These are phyloP conservation scores for Paramormyrops kingsleyae DNA, from an alignment of 2,113 vertebrate species.

Conservation along the genomic window DNA sequence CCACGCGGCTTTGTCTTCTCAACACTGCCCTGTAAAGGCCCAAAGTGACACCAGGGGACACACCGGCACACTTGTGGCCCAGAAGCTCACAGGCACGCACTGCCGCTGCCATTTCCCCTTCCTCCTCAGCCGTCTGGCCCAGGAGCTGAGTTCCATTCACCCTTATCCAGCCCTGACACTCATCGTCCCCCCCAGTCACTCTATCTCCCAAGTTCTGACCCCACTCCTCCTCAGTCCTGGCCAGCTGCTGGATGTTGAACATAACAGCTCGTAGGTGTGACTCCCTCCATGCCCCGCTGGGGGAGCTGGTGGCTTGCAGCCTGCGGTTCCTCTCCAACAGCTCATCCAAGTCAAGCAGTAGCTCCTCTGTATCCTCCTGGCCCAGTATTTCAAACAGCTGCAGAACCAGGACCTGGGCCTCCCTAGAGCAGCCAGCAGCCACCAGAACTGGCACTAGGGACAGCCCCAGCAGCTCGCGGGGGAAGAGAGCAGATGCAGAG, in stretches of 20 bases:
- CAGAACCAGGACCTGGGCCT: conserved; percentile 49
- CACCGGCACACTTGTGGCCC: conserved; percentile 60
- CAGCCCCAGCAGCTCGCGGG: conserved; percentile 63
- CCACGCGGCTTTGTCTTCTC: conserved; percentile 34
- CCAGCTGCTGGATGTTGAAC: conserved; percentile 61
- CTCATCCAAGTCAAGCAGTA: conserved; percentile 54
- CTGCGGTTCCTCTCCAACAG: conserved; percentile 42
- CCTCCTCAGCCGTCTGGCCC: conserved; percentile 32
- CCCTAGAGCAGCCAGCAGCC: conserved; percentile 51
- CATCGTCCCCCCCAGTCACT: neutral
- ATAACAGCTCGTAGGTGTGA: conserved; percentile 52
- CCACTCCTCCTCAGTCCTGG: conserved; percentile 15
- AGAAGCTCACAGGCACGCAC: conserved; percentile 52
- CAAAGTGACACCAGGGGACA: conserved; percentile 36
- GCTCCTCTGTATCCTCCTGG: conserved; percentile 40
- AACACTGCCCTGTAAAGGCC: conserved; percentile 43
- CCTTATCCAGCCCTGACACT: conserved; percentile 49
- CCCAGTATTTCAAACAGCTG: conserved; percentile 56
- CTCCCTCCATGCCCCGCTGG: conserved; percentile 11
- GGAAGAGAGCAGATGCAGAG: conserved; percentile 37
- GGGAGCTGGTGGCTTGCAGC: neutral
- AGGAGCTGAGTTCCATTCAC: conserved; percentile 47
- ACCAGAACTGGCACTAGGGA: conserved; percentile 65
- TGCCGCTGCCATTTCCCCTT: conserved; percentile 30
- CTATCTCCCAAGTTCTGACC: neutral